Percentiles rank a stretch among this genome's conserved stretches.
phyloP scores from a whole-genome alignment of 1,140 invertebrate genomes.

The Aphis gossypii region DNA sequence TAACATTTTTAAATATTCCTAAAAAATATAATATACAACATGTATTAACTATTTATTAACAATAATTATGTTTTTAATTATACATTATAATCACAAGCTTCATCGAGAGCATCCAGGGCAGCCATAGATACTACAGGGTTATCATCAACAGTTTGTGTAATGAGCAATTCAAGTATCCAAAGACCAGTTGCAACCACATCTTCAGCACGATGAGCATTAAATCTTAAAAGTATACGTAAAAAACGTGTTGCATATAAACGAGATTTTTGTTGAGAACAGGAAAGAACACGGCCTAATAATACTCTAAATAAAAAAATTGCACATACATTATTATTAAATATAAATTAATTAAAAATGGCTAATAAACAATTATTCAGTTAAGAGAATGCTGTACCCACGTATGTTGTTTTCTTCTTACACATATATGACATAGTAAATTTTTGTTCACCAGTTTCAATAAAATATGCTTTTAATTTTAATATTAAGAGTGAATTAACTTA shows the following conservation, averaged over 20 bases:
- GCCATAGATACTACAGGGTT: conserved; percentile 77
- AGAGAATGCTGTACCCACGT: neutral
- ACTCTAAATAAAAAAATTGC: conserved; percentile 62
- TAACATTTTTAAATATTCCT: conserved; percentile 80
- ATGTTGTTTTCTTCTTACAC: too few species aligned
- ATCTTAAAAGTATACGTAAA: conserved; percentile 82
- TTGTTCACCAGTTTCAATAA: too few species aligned
- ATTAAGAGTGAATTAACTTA: too few species aligned
- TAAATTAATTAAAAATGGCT: neutral
- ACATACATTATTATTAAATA: neutral
- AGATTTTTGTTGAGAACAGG: conserved; percentile 74
- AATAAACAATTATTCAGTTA: conserved; percentile 59
- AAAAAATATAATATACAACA: conserved; percentile 59
- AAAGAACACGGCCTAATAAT: conserved; percentile 75
- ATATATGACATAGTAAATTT: too few species aligned
- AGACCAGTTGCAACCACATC: conserved; percentile 64
- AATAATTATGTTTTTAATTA: neutral
- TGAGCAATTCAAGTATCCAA: conserved; percentile 85
- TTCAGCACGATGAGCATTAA: conserved; percentile 67
- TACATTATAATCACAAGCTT: conserved; percentile 87
- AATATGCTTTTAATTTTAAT: too few species aligned
- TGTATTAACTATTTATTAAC: neutral
- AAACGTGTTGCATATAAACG: conserved; percentile 90
- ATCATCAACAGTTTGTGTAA: conserved; percentile 81
- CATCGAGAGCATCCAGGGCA: conserved; percentile 85